Evolutionary conservation across 2,888 invertebrate genomes (phyloP).

Genomic region (Apamea sordens): DNA sequence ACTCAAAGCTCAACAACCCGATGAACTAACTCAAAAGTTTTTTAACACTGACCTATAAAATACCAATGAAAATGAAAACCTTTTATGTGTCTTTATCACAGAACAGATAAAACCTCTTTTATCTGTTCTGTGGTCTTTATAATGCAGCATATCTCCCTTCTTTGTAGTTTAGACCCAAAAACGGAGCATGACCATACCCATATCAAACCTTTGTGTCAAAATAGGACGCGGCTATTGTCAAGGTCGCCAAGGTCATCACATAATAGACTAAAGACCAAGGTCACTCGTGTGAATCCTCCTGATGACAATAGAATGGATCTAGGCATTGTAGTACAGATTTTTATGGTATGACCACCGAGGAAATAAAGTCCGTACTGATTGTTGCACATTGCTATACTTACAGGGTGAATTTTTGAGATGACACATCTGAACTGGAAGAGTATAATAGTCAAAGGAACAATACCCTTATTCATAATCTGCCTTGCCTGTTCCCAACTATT

Average conservation of each 20-base stretch:
- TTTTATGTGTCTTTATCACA: too few species aligned
- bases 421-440: too few species aligned
- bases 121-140: too few species aligned
- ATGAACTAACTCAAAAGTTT: not conserved
- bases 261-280: constrained; percentile 26
- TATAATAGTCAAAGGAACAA: too few species aligned
- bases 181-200: constrained; percentile 8
- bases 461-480: too few species aligned
- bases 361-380: not conserved
- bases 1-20: not conserved
- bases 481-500: too few species aligned
- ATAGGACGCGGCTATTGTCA: constrained; percentile 26
- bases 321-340: constrained; percentile 33
- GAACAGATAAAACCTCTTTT: too few species aligned
- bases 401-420: not conserved
- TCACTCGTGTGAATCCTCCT: constrained; percentile 24
- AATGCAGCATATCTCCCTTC: constrained; percentile 23
- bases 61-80: not conserved
- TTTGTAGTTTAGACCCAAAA: constrained; percentile 1
- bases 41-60: not conserved
- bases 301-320: constrained; percentile 28
- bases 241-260: constrained; percentile 37
- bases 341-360: not conserved
- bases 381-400: not conserved
- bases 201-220: constrained; percentile 36